A percentile compares a stretch with the other conserved stretches of the same genome.
These are phyloP conservation scores for Drosophila tani DNA, from an alignment of 1,140 invertebrate species.

Conservation along the genomic window DNA sequence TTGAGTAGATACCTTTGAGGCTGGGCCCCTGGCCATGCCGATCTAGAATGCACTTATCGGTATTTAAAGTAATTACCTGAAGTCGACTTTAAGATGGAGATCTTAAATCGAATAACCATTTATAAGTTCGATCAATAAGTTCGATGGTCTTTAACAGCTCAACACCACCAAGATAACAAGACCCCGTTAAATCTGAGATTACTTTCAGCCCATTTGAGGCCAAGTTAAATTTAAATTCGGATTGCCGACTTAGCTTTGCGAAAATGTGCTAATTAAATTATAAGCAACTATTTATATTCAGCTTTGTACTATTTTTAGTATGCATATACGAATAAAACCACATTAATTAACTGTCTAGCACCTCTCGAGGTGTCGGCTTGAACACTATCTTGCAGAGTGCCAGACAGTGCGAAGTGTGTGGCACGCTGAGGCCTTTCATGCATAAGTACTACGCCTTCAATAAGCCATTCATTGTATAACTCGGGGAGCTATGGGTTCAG, in stretches of 20 bases:
- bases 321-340: slow-evolving; percentile 21
- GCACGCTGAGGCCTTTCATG: neutral
- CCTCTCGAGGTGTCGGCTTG: slow-evolving; percentile 39
- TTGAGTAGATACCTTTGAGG: too few relatives aligned
- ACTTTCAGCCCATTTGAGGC: neutral
- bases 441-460: neutral
- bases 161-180: neutral
- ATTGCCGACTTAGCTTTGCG: slow-evolving; percentile 10
- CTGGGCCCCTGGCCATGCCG: too few relatives aligned
- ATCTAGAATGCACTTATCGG: too few relatives aligned
- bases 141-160: neutral
- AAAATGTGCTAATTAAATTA: slow-evolving; percentile 42
- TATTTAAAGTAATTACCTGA: too few relatives aligned
- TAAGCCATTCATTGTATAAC: slow-evolving; percentile 5
- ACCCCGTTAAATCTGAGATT: slow-evolving; percentile 5
- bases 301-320: slow-evolving; percentile 49
- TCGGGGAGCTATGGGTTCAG: neutral
- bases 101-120: too few relatives aligned
- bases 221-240: slow-evolving; percentile 18
- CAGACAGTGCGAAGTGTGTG: slow-evolving; percentile 29
- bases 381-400: slow-evolving; percentile 1
- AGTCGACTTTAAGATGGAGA: too few relatives aligned
- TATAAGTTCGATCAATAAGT: too few relatives aligned
- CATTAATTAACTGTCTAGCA: slow-evolving; percentile 55
- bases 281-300: slow-evolving; percentile 34